These are phyloP conservation scores for Limnephilus auricula DNA, from an alignment of 2,888 invertebrate species.

Conservation along the genomic window DNA sequence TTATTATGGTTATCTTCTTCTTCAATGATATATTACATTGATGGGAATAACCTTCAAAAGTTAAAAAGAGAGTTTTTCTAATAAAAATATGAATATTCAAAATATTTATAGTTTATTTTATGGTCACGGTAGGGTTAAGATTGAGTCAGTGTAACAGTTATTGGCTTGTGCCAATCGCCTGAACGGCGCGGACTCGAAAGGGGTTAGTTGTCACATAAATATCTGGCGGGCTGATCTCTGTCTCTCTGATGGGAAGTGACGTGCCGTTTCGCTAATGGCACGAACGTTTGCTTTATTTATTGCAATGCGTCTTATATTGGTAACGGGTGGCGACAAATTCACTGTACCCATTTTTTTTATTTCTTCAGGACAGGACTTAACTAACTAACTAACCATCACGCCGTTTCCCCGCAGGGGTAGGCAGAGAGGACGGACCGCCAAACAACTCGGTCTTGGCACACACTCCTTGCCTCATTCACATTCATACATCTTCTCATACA, in stretches of 20 bases:
- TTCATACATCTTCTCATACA: no score
- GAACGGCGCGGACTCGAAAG: slow-evolving; percentile 20
- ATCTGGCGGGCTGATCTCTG: slow-evolving; percentile 20
- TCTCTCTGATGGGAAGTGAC: slow-evolving; percentile 38
- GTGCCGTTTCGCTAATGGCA: slow-evolving; percentile 39
- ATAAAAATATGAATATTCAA: no score
- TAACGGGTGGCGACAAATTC: slow-evolving; percentile 1
- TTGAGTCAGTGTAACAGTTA: slow-evolving; percentile 23
- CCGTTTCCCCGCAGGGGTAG: no score
- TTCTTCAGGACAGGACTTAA: no score
- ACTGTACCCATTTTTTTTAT: neutral
- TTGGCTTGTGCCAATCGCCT: slow-evolving; percentile 20
- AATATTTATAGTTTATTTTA: neutral
- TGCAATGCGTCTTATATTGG: slow-evolving; percentile 14
- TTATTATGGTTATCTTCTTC: no score
- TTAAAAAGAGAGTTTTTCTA: no score
- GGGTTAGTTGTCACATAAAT: slow-evolving; percentile 34
- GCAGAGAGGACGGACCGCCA: no score
- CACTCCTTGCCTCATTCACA: no score
- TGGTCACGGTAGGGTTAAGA: neutral
- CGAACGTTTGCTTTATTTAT: slow-evolving; percentile 38
- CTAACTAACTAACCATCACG: no score
- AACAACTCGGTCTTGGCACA: no score
- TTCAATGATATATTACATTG: no score
- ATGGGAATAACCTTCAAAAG: no score